Base-by-base conservation (phyloP, 2,113 vertebrate genomes). In the Ageneiosus marmoratus region DNA sequence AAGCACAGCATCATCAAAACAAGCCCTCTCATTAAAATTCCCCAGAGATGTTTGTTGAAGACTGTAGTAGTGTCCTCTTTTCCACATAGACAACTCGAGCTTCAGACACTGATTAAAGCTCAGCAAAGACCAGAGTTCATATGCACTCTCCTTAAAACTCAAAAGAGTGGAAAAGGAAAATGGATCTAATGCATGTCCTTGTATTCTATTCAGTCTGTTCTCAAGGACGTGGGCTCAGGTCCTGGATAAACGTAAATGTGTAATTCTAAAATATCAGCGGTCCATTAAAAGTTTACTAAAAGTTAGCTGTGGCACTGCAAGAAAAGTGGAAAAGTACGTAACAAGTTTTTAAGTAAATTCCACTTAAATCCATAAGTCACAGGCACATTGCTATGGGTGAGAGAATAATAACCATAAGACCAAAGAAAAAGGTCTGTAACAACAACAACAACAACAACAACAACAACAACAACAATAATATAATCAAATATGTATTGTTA, bases 1-100 rank as follows among this genome's bases (percentile, higher is more conserved):
- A 77, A 12, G 22, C 56, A 46, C 77, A 24, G 63, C 67, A 87
- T 78, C 79, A 84, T 84, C 86, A 84, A 87, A 87, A 84, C 86
- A 82, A 63, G 62, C 75, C 55, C 16, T 77, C 79, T 84, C 79
- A 84, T 87, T 87, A 84, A 87, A 87, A 87, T 65, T 55, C 75
- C 86, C 82, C 34, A 41, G 65, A 48, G 76, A 65, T 82, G 79
- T 79, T 79, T 65, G 84, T 79, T 72, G 72, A 81, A 84, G 79
- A 82, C 81, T 65, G 29, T 50, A 77, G 69, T 75, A 9, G 67
- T 74, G 83, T 82, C 79, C 83, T 84, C 63, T 79, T 62, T 70
- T 58, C 46, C 67, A 81, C 51, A 15, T 34, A 65, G n/a, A 34
- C 1, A 70, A 53, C 82, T 77, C 73, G 41, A 56, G 74, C 65